Base-by-base conservation (phyloP, 2,113 vertebrate genomes). In the Protobothrops flavoviridis region DNA sequence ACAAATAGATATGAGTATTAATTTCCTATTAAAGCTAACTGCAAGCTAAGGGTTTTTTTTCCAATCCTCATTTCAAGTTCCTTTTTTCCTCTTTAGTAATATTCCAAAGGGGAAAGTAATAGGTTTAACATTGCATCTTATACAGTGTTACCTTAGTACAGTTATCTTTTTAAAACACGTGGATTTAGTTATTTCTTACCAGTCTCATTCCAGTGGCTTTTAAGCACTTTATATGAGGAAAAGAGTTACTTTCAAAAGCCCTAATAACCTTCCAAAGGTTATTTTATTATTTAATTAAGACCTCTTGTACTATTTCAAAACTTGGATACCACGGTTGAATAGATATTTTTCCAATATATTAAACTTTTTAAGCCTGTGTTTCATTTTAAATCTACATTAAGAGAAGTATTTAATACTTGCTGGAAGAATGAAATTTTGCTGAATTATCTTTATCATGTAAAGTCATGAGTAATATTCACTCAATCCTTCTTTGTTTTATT, bases 401-500 rank as follows among this genome's bases (percentile, higher is more conserved):
- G 13, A 33, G 5, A 64, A 24, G n/a, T 52, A 26, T 89, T 55
- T 69, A 45, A n/a, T 24, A 50, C 64, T 29, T 21, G 20, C 45
- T 88, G 23, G 59, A 52, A 52, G 20, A 52, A 26, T 74, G 24
- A 33, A 29, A 56, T 24, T 9, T 55, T 45, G 12, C 23, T 92
- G 23, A 74, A 64, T 43, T 55, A 56, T 4, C 15, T 88, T 88
- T 55, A 53, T 29, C 10, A 50, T 53, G 91, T 15, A 69, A 55
- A 23, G 89, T 81, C 29, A 50, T 56, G 64, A 87, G n/a, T 0
- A 0, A 0, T 29, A 69, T 17, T 7, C 7, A 85, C 26, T 52
- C 29, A 2, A 4, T 33, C 92, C 91, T 95, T 93, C 0, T 93
- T 92, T 1, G 0, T 52, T 97, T 97, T 97, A 15, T 94, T 91